phyloP scores from a whole-genome alignment of 2,888 invertebrate species.

The Nemotelus nigrinus region DNA sequence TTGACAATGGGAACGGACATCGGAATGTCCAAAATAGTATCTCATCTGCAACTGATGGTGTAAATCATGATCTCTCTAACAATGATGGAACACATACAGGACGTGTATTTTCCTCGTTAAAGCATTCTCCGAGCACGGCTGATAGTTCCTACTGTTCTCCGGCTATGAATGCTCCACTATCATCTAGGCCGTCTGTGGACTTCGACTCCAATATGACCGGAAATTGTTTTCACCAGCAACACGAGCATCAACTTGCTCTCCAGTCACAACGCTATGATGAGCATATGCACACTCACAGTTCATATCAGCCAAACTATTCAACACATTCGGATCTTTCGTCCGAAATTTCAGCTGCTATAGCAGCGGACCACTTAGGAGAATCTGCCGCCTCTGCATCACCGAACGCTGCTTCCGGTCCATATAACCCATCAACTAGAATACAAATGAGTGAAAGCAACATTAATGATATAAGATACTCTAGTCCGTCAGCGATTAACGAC shows the following conservation, averaged over 20 bases:
- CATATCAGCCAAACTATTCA: slow-evolving; percentile 66
- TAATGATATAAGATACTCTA: slow-evolving; percentile 68
- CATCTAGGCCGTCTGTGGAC: slow-evolving; percentile 38
- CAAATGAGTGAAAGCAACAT: slow-evolving; percentile 59
- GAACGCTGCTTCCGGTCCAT: slow-evolving; percentile 76
- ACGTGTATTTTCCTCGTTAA: slow-evolving; percentile 56
- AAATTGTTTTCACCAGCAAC: slow-evolving; percentile 45
- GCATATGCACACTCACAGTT: slow-evolving; percentile 57
- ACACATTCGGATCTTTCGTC: slow-evolving; percentile 79
- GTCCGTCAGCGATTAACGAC: slow-evolving; percentile 61
- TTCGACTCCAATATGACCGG: slow-evolving; percentile 23
- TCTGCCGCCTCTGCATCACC: slow-evolving; percentile 77
- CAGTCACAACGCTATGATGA: slow-evolving; percentile 51
- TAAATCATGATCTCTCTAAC: too few species aligned
- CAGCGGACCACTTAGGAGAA: slow-evolving; percentile 70
- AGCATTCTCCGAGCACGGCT: slow-evolving; percentile 59
- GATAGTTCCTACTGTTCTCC: slow-evolving; percentile 50
- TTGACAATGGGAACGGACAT: too few species aligned
- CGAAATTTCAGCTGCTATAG: slow-evolving; percentile 82
- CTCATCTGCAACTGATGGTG: too few species aligned
- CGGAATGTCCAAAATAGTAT: too few species aligned
- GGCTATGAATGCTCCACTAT: slow-evolving; percentile 46
- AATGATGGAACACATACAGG: slow-evolving; percentile 40
- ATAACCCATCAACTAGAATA: slow-evolving; percentile 75
- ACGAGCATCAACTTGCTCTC: slow-evolving; percentile 49